phyloP scores from a whole-genome alignment of 2,113 vertebrate genomes.

The Larimichthys crocea region DNA sequence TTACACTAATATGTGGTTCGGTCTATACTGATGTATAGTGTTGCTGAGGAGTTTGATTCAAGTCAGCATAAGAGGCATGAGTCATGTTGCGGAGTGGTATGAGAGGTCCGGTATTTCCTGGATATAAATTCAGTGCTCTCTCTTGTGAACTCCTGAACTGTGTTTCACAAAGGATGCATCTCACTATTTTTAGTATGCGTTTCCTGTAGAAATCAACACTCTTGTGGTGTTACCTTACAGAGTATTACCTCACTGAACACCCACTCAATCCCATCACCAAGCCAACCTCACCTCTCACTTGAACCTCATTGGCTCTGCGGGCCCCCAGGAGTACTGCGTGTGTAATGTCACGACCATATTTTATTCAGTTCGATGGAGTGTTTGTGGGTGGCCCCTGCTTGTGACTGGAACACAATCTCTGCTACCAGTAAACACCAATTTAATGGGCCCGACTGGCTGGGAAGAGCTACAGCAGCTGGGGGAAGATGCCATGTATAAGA shows the following conservation, averaged over 20 bases:
- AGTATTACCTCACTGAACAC: slow-evolving; percentile 17
- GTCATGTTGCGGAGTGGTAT: background rate
- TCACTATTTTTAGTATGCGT: slow-evolving; percentile 24
- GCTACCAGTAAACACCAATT: slow-evolving; percentile 76
- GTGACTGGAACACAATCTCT: slow-evolving; percentile 71
- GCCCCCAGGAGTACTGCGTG: slow-evolving; percentile 41
- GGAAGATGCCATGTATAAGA: slow-evolving; percentile 77
- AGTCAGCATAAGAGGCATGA: background rate
- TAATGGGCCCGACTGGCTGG: slow-evolving; percentile 70
- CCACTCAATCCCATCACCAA: background rate
- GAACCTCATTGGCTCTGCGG: slow-evolving; percentile 16
- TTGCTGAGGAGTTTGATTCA: background rate
- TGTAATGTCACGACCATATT: slow-evolving; percentile 70
- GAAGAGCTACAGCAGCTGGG: slow-evolving; percentile 61
- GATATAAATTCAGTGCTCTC: background rate
- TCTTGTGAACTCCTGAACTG: slow-evolving; percentile 11
- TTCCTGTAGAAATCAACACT: slow-evolving; percentile 18
- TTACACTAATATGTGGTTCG: background rate
- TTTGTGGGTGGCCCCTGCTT: slow-evolving; percentile 54
- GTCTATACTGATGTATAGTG: background rate
- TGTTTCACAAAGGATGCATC: slow-evolving; percentile 16
- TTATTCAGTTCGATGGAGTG: slow-evolving; percentile 74
- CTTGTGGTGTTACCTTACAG: slow-evolving; percentile 17
- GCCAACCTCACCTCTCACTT: slow-evolving; percentile 23
- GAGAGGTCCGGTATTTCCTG: background rate